Evolutionary conservation across 2,888 invertebrate genomes (phyloP).

Genomic region (Andrena flavipes): DNA sequence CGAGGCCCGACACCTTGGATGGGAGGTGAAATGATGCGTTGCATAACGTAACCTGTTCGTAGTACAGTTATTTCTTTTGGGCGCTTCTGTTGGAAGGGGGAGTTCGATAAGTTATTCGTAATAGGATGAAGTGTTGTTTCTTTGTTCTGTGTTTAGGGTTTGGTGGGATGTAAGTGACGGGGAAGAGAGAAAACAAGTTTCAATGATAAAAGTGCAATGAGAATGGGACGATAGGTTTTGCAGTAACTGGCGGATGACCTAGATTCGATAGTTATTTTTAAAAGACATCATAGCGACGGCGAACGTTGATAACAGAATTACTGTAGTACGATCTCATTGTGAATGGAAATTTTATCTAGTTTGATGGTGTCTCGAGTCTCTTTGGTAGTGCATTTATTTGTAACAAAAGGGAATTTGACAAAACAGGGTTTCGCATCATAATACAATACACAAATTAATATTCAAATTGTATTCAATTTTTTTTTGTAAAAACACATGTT

Average conservation of each 20-base stretch:
- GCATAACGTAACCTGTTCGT: background rate
- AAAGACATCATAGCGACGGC: conserved; percentile 8
- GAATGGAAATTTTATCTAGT: conserved; percentile 35
- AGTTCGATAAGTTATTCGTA: background rate
- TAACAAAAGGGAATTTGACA: background rate
- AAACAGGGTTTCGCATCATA: background rate
- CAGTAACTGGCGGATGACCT: conserved; percentile 22
- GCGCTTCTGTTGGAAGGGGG: background rate
- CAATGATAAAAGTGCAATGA: background rate
- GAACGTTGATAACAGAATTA: conserved; percentile 33
- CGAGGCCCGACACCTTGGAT: background rate
- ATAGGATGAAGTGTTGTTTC: background rate
- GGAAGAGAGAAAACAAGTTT: background rate
- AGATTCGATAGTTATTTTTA: conserved; percentile 50
- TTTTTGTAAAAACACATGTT: background rate
- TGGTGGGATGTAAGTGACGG: background rate
- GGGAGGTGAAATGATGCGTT: background rate
- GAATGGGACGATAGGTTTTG: conserved; percentile 27
- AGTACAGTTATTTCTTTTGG: background rate
- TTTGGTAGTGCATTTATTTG: background rate
- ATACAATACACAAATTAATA: background rate
- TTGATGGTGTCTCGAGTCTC: background rate
- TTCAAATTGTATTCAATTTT: background rate
- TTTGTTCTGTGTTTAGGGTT: no score
- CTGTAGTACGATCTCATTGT: background rate